Percentiles rank a stretch among this genome's conserved stretches.
These are phyloP conservation scores for Hozukius guyotensis DNA, from an alignment of 2,797 vertebrate genomes.

Conservation along the genomic window DNA sequence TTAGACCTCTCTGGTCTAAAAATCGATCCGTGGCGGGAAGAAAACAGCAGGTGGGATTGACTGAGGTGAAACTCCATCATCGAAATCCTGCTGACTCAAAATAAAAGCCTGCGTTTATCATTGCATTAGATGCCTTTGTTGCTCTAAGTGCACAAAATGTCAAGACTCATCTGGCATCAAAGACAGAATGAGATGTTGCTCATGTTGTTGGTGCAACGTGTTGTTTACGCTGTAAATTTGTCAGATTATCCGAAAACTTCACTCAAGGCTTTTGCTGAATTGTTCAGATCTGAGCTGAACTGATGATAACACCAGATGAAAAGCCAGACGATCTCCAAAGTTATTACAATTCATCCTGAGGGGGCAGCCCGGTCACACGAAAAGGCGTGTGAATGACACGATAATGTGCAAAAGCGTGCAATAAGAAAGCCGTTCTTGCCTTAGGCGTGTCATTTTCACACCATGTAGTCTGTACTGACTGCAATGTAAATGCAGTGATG, in stretches of 20 bases:
- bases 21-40: conserved; percentile 47
- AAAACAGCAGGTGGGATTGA: conserved; percentile 37
- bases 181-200: conserved; percentile 6
- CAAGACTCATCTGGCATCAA: conserved; percentile 21
- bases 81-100: conserved; percentile 25
- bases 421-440: too few relatives aligned
- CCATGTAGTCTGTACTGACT: too few relatives aligned
- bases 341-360: neutral
- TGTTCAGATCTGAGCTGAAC: neutral
- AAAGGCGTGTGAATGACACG: too few relatives aligned
- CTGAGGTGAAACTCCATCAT: conserved; percentile 31
- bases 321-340: neutral
- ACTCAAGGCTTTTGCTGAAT: neutral
- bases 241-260: conserved; percentile 9
- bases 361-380: too few relatives aligned
- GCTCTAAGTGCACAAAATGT: conserved; percentile 2
- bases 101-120: conserved; percentile 31
- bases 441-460: too few relatives aligned
- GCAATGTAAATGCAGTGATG: too few relatives aligned
- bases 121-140: conserved; percentile 32
- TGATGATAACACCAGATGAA: neutral
- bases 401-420: too few relatives aligned
- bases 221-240: conserved; percentile 13
- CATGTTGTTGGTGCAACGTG: neutral
- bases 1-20: conserved; percentile 29